phyloP scores from a whole-genome alignment of 2,113 vertebrate genomes.

The Heptranchias perlo region DNA sequence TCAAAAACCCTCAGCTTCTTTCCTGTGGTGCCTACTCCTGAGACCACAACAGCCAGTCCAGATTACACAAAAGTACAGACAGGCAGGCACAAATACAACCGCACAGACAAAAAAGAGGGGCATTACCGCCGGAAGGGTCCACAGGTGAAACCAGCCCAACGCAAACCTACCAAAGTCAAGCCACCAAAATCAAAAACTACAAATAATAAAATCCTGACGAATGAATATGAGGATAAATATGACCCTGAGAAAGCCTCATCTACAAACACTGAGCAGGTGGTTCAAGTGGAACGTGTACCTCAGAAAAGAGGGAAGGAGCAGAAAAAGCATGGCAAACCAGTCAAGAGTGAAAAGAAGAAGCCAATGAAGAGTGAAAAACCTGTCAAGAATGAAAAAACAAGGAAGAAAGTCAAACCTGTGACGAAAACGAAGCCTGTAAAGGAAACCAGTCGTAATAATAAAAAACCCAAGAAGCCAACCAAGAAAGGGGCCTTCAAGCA shows the following conservation, averaged over 20 bases:
- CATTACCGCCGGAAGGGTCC: slow-evolving; percentile 54
- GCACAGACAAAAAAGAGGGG: slow-evolving; percentile 64
- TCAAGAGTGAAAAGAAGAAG: slow-evolving; percentile 80
- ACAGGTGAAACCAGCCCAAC: slow-evolving; percentile 52
- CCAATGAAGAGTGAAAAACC: too few relatives aligned
- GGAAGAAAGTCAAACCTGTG: slow-evolving; percentile 74
- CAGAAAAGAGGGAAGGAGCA: slow-evolving; percentile 65
- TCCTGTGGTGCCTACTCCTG: slow-evolving; percentile 45
- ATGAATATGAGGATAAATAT: slow-evolving; percentile 78
- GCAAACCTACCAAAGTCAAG: slow-evolving; percentile 68
- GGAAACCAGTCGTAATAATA: slow-evolving; percentile 67
- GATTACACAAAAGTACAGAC: slow-evolving; percentile 50
- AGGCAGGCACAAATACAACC: slow-evolving; percentile 70
- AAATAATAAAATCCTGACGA: slow-evolving; percentile 68
- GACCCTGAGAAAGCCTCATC: slow-evolving; percentile 57
- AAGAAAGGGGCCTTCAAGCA: slow-evolving; percentile 66
- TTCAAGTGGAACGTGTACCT: slow-evolving; percentile 50
- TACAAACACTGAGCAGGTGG: slow-evolving; percentile 61
- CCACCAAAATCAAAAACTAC: slow-evolving; percentile 67
- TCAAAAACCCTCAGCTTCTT: slow-evolving; percentile 50
- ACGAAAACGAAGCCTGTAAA: slow-evolving; percentile 72
- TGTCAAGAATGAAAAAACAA: slow-evolving; percentile 60
- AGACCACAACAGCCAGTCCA: slow-evolving; percentile 48
- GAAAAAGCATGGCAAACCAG: slow-evolving; percentile 64
- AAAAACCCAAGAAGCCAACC: slow-evolving; percentile 67